A percentile compares a stretch with the other conserved stretches of the same genome.
These are phyloP conservation scores for Myotis myotis DNA, from an alignment of 2,797 vertebrate species.

Conservation along the genomic window DNA sequence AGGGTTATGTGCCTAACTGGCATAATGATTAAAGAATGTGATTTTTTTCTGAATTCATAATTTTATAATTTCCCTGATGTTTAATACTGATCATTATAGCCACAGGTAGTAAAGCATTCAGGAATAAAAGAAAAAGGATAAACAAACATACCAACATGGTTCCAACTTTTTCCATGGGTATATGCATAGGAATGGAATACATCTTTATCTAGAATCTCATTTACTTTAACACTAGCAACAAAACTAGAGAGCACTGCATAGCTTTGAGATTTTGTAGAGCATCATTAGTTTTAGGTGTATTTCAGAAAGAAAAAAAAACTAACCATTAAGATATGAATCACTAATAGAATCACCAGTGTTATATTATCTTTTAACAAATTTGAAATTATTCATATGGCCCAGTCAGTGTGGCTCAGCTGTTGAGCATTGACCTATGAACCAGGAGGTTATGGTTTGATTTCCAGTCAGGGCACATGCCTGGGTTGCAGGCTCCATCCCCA, in stretches of 20 bases:
- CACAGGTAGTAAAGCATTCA: slow-evolving; percentile 64
- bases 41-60: slow-evolving; percentile 64
- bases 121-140: neutral
- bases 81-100: slow-evolving; percentile 72
- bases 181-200: neutral
- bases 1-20: slow-evolving; percentile 57
- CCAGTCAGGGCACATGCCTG: too few species aligned
- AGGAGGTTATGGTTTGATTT: too few species aligned
- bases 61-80: slow-evolving; percentile 69
- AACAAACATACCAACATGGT: neutral
- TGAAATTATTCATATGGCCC: neutral
- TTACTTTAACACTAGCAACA: slow-evolving; percentile 39
- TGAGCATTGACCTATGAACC: too few species aligned
- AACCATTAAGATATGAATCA: neutral
- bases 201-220: slow-evolving; percentile 59
- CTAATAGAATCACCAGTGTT: neutral
- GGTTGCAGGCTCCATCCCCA: too few species aligned
- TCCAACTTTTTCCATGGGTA: slow-evolving; percentile 45
- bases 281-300: neutral
- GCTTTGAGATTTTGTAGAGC: slow-evolving; percentile 21
- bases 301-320: slow-evolving; percentile 26
- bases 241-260: neutral
- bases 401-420: too few species aligned
- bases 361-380: neutral
- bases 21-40: slow-evolving; percentile 63